Evolutionary conservation across 92 coral and sea anemone genomes (phyloP), one percentile per base, ranked within the genome.

Genomic region (Plumapathes pennacea): DNA sequence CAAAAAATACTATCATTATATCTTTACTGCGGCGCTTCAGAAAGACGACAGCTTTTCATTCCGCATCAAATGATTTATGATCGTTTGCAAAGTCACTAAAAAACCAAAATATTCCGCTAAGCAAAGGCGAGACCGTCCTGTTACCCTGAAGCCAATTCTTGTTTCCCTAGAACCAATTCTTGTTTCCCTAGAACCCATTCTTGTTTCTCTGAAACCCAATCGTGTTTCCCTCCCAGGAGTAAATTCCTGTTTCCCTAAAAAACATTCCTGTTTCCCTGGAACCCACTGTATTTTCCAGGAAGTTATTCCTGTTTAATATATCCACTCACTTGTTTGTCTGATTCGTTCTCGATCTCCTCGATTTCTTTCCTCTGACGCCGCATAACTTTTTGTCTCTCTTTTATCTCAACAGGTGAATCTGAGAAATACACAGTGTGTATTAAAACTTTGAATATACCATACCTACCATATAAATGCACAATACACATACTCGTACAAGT

Each of bases 311-410:
- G n/a, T n/a, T n/a, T n/a, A n/a, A n/a, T 2, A 43, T 5, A 44
- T 18, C 42, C 3, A 5, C 60, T 46, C 74, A 84, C 99, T 76
- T 84, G 80, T 56, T 60, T 55, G 61, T 94, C 99, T 10, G 89
- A 64, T 23, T 64, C 55, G 20, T 62, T 56, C 46, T 84, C 95
- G 28, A 89, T 58, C 57, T 89, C 90, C 33, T 89, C 89, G 19
- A 84, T 84, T 54, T 84, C 99, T 54, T 60, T 59, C 23, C 80
- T 64, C 31, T 89, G 89, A 44, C 74, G 64, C 46, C 69, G 61
- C 6, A 80, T 18, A 6, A 94, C 52, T 37, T 85, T 70, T 51
- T 77, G 96, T 38, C 81, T 85, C 54, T 86, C 97, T 19, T 47
- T 41, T 19, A 94, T 67, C 20, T 85, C 41, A 17, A 73, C 74